Percentiles rank a stretch among this genome's conserved stretches.
These are phyloP conservation scores for Drosophila pruinosa DNA, from an alignment of 1,140 invertebrate genomes.

Conservation along the genomic window DNA sequence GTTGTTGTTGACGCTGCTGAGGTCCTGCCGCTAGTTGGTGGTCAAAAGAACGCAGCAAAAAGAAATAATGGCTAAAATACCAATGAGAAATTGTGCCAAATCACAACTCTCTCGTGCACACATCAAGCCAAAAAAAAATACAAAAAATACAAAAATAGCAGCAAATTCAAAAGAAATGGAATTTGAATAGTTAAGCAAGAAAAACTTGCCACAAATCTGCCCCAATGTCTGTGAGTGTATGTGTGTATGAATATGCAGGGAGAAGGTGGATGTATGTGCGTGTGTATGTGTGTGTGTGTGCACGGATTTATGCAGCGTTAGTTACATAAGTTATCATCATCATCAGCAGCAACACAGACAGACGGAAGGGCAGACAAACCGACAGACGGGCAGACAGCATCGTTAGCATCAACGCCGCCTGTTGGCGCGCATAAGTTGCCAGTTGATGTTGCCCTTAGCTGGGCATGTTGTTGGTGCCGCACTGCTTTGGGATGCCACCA, in stretches of 20 bases:
- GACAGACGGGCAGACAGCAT: conserved; percentile 15
- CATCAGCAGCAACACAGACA: conserved; percentile 48
- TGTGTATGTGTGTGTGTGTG: conserved; percentile 39
- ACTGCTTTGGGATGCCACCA: conserved; percentile 21
- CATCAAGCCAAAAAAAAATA: background rate
- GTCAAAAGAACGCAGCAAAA: conserved; percentile 34
- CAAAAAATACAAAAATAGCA: conserved; percentile 2
- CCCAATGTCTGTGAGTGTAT: conserved; percentile 13
- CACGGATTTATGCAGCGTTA: conserved; percentile 78
- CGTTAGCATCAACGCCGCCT: conserved; percentile 37
- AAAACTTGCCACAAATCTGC: conserved; percentile 25
- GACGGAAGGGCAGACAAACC: background rate
- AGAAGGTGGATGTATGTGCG: conserved; percentile 12
- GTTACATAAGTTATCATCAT: conserved; percentile 79
- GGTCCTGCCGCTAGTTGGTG: conserved; percentile 55
- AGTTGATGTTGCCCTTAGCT: conserved; percentile 20
- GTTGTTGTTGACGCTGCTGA: conserved; percentile 27
- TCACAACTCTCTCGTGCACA: conserved; percentile 26
- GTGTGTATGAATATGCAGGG: conserved; percentile 6
- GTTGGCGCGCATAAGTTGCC: conserved; percentile 41
- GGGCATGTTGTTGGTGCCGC: conserved; percentile 6
- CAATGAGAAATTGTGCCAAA: conserved; percentile 27
- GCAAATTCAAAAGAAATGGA: conserved; percentile 34
- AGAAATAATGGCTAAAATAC: conserved; percentile 21
- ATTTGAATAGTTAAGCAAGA: conserved; percentile 58